phyloP scores from a whole-genome alignment of 2,113 vertebrate genomes.

The Polypterus senegalus region DNA sequence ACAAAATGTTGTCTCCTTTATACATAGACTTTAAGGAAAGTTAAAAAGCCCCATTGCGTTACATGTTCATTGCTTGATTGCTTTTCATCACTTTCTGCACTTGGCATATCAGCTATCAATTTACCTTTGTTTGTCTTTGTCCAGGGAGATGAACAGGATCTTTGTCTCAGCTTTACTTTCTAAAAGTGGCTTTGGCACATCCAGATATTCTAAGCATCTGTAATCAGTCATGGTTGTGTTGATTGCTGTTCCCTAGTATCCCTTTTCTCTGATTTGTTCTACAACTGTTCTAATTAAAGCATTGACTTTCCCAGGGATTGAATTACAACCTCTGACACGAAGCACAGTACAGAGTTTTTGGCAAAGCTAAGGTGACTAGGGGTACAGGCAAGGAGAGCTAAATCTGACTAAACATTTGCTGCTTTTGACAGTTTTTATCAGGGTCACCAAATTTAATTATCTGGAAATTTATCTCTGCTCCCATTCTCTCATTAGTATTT shows the following conservation, averaged over 20 bases:
- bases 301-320: constrained; percentile 22
- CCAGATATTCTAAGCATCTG: constrained; percentile 7
- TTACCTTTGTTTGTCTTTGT: constrained; percentile 8
- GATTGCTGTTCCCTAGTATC: constrained; percentile 16
- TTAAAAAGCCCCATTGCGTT: not conserved
- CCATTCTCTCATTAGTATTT: constrained; percentile 31
- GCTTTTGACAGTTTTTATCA: constrained; percentile 7
- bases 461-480: constrained; percentile 16
- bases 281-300: constrained; percentile 25
- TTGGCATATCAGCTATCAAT: not conserved
- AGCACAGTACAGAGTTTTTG: constrained; percentile 6
- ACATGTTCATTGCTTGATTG: constrained; percentile 5
- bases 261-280: constrained; percentile 22
- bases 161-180: constrained; percentile 9
- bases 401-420: constrained; percentile 12
- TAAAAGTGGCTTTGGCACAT: constrained; percentile 8
- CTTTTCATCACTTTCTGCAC: not conserved
- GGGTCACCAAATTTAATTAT: not conserved
- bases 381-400: constrained; percentile 2
- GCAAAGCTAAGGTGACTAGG: constrained; percentile 1
- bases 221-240: constrained; percentile 12
- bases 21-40: constrained; percentile 36
- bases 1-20: constrained; percentile 38
- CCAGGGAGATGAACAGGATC: not conserved
- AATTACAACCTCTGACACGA: constrained; percentile 13